Evolutionary conservation across 1,140 invertebrate species (phyloP).

Genomic region (Drosophila insularis): DNA sequence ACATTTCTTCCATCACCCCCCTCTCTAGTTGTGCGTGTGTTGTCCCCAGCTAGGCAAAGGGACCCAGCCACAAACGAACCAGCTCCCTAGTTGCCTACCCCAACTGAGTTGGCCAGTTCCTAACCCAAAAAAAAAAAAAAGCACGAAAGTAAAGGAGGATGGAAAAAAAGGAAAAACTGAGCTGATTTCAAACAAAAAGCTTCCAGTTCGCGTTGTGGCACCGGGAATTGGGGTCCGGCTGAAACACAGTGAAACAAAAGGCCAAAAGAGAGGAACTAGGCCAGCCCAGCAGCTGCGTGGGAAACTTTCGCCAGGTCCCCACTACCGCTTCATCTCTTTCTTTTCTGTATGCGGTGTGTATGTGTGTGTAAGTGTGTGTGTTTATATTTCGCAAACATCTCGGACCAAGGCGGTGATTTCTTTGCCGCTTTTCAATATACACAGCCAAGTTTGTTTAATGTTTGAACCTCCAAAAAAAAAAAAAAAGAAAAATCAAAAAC

Average conservation of each 20-base stretch:
- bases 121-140: slow-evolving; percentile 21
- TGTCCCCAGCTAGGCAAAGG: slow-evolving; percentile 34
- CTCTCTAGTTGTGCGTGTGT: slow-evolving; percentile 60
- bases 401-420: slow-evolving; percentile 49
- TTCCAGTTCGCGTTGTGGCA: slow-evolving; percentile 50
- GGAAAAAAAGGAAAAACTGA: slow-evolving; percentile 31
- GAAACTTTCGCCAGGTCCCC: slow-evolving; percentile 1
- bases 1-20: slow-evolving; percentile 14
- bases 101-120: slow-evolving; percentile 37
- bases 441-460: slow-evolving; percentile 45
- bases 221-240: slow-evolving; percentile 45
- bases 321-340: not conserved
- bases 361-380: slow-evolving; percentile 38
- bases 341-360: slow-evolving; percentile 31
- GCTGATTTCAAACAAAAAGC: slow-evolving; percentile 73
- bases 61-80: slow-evolving; percentile 62
- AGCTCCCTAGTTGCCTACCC: slow-evolving; percentile 51
- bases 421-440: slow-evolving; percentile 72
- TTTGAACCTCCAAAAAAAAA: slow-evolving; percentile 34
- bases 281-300: slow-evolving; percentile 68
- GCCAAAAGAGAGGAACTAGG: slow-evolving; percentile 57
- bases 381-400: slow-evolving; percentile 48
- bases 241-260: slow-evolving; percentile 59
- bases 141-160: slow-evolving; percentile 31
- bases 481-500: slow-evolving; percentile 18